Percentiles rank a stretch among this genome's conserved stretches.
phyloP scores from a whole-genome alignment of 2,888 invertebrate species.

The Orthonychiurus folsomi region DNA sequence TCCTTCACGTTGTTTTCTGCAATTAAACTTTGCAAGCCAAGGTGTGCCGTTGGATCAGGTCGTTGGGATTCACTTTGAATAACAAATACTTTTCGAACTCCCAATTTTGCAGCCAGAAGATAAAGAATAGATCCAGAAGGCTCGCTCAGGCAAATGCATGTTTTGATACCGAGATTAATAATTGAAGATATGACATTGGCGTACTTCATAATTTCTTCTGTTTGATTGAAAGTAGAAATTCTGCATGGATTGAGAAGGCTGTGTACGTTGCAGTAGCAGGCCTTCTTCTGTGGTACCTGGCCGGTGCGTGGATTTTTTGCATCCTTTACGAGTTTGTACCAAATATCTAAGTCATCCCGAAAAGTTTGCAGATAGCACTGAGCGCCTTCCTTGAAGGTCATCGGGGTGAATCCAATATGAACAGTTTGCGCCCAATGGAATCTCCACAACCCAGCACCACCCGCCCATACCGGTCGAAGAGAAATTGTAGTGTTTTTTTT shows the following conservation, averaged over 20 bases:
- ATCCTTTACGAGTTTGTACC: constrained; percentile 83
- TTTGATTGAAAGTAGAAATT: constrained; percentile 76
- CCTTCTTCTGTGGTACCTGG: constrained; percentile 9
- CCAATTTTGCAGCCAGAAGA: constrained; percentile 62
- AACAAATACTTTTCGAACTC: constrained; percentile 55
- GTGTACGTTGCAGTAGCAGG: constrained; percentile 73
- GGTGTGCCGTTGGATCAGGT: too few relatives aligned
- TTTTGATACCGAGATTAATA: constrained; percentile 51
- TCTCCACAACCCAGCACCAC: constrained; percentile 67
- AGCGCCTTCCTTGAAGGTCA: constrained; percentile 51
- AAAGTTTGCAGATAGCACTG: constrained; percentile 59
- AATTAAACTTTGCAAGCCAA: too few relatives aligned
- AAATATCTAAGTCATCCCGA: constrained; percentile 89
- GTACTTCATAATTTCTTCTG: constrained; percentile 53
- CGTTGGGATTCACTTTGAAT: constrained; percentile 42
- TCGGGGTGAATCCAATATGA: constrained; percentile 68
- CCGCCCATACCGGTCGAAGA: constrained; percentile 50
- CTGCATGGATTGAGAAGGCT: constrained; percentile 68
- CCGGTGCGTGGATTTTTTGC: too few relatives aligned
- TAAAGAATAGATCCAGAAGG: constrained; percentile 60
- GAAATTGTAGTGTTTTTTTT: constrained; percentile 48
- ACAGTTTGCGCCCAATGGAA: constrained; percentile 99
- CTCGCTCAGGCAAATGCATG: constrained; percentile 70
- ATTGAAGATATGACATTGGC: constrained; percentile 53
- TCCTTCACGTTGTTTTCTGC: too few relatives aligned